Base-by-base conservation (phyloP, 2,888 invertebrate species). In the Plusia festucae region DNA sequence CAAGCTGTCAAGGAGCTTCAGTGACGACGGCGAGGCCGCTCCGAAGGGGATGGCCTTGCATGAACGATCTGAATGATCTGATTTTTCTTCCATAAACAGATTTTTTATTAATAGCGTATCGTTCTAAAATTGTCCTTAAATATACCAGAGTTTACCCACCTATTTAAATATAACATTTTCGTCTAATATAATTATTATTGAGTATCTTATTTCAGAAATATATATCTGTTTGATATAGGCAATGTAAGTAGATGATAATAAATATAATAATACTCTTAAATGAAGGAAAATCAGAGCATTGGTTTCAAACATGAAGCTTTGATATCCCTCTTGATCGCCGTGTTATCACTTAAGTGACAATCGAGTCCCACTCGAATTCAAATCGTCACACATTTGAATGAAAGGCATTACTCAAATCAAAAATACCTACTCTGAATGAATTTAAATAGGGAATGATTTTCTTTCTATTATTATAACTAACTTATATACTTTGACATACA, bases 1-100 rank as follows among this genome's bases (percentile, higher is more conserved):
- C 98, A 98, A 90, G 98, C 98, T 22, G 98, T 99, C 72, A 98
- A 98, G 92, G 99, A 99, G 85, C 91, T 89, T 75, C 95, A 91
- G 96, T 95, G 89, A 94, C 93, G 89, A 65, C 83, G 90, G 88
- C 90, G 94, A 54, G 93, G 93, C 92, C 94, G 90, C 90, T 94
- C 94, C 85, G 93, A 92, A 78, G 94, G 91, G 88, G 91, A 91
- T 88, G 94, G 92, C 91, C 93, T 85, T 58, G 76, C 74, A 67
- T 91, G 85, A 79, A 68, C 70, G 32, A 22, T 18, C 44, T 53
- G 59, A 11, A 49, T 61, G 60, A 64, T 76, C 71, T 76, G 73
- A 68, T 75, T 76, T 71, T 82, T 76, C 73, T 78, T 82, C 68
- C 75, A 82, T 53, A 32, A 56, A 20, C 13, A 40, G 53, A 49